phyloP scores from a whole-genome alignment of 1,140 invertebrate genomes.

The Lepidotrigona ventralis region DNA sequence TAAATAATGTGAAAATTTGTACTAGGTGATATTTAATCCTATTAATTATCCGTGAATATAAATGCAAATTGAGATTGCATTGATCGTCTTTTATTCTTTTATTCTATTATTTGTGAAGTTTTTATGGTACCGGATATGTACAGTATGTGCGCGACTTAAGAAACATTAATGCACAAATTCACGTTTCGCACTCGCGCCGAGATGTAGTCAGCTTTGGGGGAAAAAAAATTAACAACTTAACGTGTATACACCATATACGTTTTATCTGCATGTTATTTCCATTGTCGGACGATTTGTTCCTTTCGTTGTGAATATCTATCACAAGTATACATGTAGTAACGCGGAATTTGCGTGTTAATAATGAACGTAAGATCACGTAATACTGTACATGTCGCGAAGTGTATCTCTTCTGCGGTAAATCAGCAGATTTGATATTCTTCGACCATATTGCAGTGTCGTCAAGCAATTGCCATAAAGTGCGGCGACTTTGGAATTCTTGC shows the following conservation, averaged over 20 bases:
- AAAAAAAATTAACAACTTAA: not conserved
- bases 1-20: conserved; percentile 10
- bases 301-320: not conserved
- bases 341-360: conserved; percentile 10
- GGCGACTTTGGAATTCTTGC: conserved; percentile 18
- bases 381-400: not conserved
- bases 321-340: not conserved
- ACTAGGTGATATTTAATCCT: conserved; percentile 2
- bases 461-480: not conserved
- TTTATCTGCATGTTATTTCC: not conserved
- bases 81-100: not conserved
- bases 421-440: conserved; percentile 19
- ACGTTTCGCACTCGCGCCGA: not conserved
- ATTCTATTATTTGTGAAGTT: not conserved
- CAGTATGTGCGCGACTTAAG: not conserved
- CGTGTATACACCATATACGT: not conserved
- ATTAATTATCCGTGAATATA: not conserved
- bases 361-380: not conserved
- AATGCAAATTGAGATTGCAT: not conserved
- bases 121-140: not conserved
- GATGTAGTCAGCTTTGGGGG: not conserved
- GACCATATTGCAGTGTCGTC: conserved; percentile 1
- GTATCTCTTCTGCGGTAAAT: conserved; percentile 6
- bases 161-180: conserved; percentile 20
- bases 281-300: not conserved